Evolutionary conservation across 2,113 vertebrate genomes (phyloP).

Genomic region (mouse (Mus musculus)): GRCm39 chr15:8173501-8174000

Average conservation of each 20-base stretch:
- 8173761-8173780: neutral
- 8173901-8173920: no score
- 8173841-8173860: neutral
- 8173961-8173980: neutral
- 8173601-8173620: constrained; percentile 97
- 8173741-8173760: neutral
- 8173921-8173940: neutral
- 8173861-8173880: neutral
- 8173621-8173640: constrained; percentile 96
- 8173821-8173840: neutral
- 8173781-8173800: neutral
- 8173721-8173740: neutral
- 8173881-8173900: neutral
- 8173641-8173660: constrained; percentile 94
- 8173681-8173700: neutral
- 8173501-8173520: constrained; percentile 55
- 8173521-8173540: constrained; percentile 91
- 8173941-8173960: no score
- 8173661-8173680: constrained; percentile 96
- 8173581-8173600: constrained; percentile 94
- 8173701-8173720: neutral
- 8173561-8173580: constrained; percentile 94
- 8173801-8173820: neutral
- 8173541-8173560: constrained; percentile 96
- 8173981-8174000: neutral